Base-by-base conservation (phyloP, 2,113 vertebrate species). In the Origma solitaria region DNA sequence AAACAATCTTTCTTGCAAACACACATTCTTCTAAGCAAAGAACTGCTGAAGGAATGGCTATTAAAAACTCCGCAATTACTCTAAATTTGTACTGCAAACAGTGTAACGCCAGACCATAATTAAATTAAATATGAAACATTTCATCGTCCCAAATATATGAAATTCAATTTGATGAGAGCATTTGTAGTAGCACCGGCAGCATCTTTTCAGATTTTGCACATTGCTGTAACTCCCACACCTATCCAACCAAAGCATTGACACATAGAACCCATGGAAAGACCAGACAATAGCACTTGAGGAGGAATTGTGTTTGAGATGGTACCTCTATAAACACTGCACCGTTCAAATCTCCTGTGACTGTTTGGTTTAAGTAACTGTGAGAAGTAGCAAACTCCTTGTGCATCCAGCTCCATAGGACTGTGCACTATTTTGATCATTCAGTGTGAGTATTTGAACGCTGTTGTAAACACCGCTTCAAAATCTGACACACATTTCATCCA, bases 61-160 rank as follows among this genome's bases (percentile, higher is more conserved):
- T 71, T 70, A 85, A 68, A 93, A 76, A 40, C n/a, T 40, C 49
- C 60, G 20, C 80, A 75, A 64, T 91, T 93, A 71, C 75, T 93
- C 88, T 90, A 75, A 73, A 91, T 81, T 84, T 96, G 45, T 83
- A 88, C 66, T 77, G 72, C 86, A 88, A 86, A 88, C 71, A 70
- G 80, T 31, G 1, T 66, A 92, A 84, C 61, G 68, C 30, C 56
- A 84, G 60, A 42, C 15, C 71, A 77, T 89, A 76, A 89, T 68
- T 94, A 91, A 96, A 95, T 89, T 73, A 86, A 86, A 69, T 15
- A 73, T 4, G 8, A 79, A 94, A 83, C 68, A 80, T 49, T 82
- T 90, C 56, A 87, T 53, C 72, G 84, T 76, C 69, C 60, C 81
- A 80, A 56, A 83, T 70, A 95, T 54, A 88, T 30, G 10, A 86